phyloP scores from a whole-genome alignment of 1,140 invertebrate genomes.

The Asobara japonica region DNA sequence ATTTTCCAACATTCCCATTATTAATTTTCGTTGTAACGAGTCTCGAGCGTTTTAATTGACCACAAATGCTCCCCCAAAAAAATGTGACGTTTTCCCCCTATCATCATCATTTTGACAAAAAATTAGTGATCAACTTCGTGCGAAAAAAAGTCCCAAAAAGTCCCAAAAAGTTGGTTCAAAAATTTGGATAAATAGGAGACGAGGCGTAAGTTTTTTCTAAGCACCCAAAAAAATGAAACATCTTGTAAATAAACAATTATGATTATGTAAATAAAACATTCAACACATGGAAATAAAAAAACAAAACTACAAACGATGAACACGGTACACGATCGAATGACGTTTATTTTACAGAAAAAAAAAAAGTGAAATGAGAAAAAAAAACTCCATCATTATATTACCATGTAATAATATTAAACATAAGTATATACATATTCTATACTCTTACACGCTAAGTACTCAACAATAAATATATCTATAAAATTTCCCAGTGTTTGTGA shows the following conservation, averaged over 20 bases:
- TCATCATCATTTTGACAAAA: too few species aligned
- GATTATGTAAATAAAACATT: constrained; percentile 52
- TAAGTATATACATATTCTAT: constrained; percentile 64
- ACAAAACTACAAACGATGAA: constrained; percentile 46
- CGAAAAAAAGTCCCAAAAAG: too few species aligned
- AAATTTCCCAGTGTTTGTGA: constrained; percentile 65
- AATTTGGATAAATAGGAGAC: too few species aligned
- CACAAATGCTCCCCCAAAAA: neutral
- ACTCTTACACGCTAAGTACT: constrained; percentile 66
- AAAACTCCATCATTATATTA: constrained; percentile 50
- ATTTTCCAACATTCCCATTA: too few species aligned
- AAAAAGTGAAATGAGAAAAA: neutral
- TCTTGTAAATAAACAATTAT: constrained; percentile 52
- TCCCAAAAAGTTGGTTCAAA: too few species aligned
- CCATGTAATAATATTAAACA: constrained; percentile 62
- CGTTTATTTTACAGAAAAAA: constrained; percentile 62
- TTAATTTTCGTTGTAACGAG: neutral
- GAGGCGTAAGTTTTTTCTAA: too few species aligned
- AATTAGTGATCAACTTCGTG: too few species aligned
- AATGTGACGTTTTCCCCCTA: too few species aligned
- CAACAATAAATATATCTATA: constrained; percentile 68
- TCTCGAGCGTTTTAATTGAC: constrained; percentile 9
- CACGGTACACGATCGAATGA: constrained; percentile 49
- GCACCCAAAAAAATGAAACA: neutral
- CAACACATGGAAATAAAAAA: constrained; percentile 45